These are phyloP conservation scores for Dendrolimus punctatus DNA, from an alignment of 1,140 invertebrate species.

Conservation along the genomic window DNA sequence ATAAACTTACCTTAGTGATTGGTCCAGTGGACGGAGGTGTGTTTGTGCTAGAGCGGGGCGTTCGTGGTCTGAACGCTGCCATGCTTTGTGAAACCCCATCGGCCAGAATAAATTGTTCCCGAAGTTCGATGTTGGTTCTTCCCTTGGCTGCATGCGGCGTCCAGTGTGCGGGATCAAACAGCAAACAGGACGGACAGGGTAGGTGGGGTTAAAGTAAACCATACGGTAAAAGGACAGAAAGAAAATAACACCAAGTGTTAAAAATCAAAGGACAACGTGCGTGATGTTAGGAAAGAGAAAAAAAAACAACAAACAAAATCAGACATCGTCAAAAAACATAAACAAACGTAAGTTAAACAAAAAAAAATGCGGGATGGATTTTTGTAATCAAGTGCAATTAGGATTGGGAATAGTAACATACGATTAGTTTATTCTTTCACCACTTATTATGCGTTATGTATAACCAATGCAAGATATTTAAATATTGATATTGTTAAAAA, in stretches of 20 bases:
- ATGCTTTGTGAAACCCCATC: conserved; percentile 98
- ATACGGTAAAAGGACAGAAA: conserved; percentile 49
- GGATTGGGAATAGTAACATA: conserved; percentile 62
- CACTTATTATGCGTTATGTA: conserved; percentile 39
- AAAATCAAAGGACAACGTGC: conserved; percentile 57
- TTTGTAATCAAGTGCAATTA: conserved; percentile 54
- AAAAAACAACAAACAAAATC: conserved; percentile 68
- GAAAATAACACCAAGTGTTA: conserved; percentile 62
- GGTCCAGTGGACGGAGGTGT: conserved; percentile 83
- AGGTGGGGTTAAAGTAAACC: conserved; percentile 52
- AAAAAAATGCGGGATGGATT: conserved; percentile 30
- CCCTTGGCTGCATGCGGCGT: conserved; percentile 92
- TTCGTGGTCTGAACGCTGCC: conserved; percentile 94
- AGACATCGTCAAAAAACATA: conserved; percentile 59
- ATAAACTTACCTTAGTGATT: conserved; percentile 90
- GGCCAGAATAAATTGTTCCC: conserved; percentile 98
- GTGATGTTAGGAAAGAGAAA: conserved; percentile 61
- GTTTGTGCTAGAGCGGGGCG: conserved; percentile 84
- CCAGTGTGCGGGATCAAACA: conserved; percentile 45
- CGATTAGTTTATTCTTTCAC: conserved; percentile 62
- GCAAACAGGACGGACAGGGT: conserved; percentile 36
- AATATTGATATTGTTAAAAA: not conserved
- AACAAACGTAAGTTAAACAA: conserved; percentile 43
- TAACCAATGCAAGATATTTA: conserved; percentile 41
- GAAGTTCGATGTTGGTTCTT: conserved; percentile 98